Evolutionary conservation across 2,888 invertebrate genomes (phyloP), one percentile per base, ranked within the genome.

Genomic region (Eilema caniola): DNA sequence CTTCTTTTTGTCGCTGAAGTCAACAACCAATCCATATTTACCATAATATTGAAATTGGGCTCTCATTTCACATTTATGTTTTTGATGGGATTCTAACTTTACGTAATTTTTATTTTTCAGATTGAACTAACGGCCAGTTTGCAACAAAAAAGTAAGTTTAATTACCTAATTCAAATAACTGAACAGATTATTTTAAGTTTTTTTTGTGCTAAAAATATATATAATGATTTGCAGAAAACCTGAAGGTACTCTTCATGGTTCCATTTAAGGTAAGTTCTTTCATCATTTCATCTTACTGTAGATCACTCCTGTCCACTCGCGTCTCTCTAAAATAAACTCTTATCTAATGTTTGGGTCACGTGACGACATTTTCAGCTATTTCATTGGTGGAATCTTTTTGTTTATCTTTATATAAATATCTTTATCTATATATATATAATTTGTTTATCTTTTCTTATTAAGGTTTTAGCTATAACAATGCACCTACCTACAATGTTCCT

Each of bases 111-210:
- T 33, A 4, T 53, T 28, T 71, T 71, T 0, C 65, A 71, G 71
- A 23, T 79, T 16, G 64, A 61, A 63, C 25, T 75, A 2, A 62
- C 71, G 2, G 1, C 62, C 14, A 68, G 47, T 23, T 64, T 71
- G 66, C 57, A 31, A 23, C 16, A 62, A 57, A 77, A 57, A 37
- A 68, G 80, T 80, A 75, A 81, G 82, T 75, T 31, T n/a, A 12
- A 12, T 24, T 16, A 14, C 23, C 5, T 23, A 37, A 23, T 33
- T 14, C 10, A 62, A 24, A 62, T 20, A 16, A 16, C 24, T 25
- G 25, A 37, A 37, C 8, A 59, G 16, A n/a, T 33, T n/a, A 20
- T 14, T 14, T 63, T 24, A 25, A 14, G 47, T 24, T 24, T 28
- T 28, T 28, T 28, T 28, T 11, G 14, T 63, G 20, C 25, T 41